Conservation (phyloP, 1,140 invertebrate species). For the Caenorhabditis briggsae region DNA sequence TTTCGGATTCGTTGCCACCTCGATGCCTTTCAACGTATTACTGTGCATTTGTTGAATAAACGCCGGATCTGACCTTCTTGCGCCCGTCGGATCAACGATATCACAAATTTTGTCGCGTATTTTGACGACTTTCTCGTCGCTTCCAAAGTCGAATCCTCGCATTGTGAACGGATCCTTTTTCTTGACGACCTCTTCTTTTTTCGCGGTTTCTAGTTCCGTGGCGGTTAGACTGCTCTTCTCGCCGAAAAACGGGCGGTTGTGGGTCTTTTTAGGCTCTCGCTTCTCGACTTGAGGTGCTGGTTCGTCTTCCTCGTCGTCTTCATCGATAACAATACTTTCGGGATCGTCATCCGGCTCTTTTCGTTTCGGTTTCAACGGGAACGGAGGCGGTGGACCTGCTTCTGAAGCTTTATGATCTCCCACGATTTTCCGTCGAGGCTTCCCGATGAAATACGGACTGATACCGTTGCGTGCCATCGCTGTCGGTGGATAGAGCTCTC, state of each 20-base stretch:
- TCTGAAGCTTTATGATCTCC: not conserved
- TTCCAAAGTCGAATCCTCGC: constrained; percentile 40
- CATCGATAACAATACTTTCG: constrained; percentile 25
- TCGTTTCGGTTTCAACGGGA: not conserved
- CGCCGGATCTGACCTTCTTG: constrained; percentile 23
- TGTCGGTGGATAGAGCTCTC: constrained; percentile 31
- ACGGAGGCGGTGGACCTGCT: not conserved
- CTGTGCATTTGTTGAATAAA: constrained; percentile 31
- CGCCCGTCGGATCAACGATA: constrained; percentile 13
- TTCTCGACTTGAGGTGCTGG: not conserved
- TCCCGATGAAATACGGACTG: constrained; percentile 40
- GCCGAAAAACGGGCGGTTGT: constrained; percentile 5
- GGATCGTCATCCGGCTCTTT: not conserved
- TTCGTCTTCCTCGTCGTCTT: constrained; percentile 16
- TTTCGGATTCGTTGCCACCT: constrained; percentile 7
- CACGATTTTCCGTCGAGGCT: not conserved
- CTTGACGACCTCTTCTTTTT: not conserved
- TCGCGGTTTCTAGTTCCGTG: not conserved
- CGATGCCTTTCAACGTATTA: constrained; percentile 53
- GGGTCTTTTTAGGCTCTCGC: not conserved
- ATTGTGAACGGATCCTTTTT: constrained; percentile 23
- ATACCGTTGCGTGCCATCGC: constrained; percentile 32
- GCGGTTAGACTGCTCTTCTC: not conserved
- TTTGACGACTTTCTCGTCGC: constrained; percentile 20
- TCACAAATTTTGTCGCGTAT: constrained; percentile 48